These are phyloP conservation scores for Eristalinus aeneus DNA, from an alignment of 2,888 invertebrate species.

Conservation along the genomic window DNA sequence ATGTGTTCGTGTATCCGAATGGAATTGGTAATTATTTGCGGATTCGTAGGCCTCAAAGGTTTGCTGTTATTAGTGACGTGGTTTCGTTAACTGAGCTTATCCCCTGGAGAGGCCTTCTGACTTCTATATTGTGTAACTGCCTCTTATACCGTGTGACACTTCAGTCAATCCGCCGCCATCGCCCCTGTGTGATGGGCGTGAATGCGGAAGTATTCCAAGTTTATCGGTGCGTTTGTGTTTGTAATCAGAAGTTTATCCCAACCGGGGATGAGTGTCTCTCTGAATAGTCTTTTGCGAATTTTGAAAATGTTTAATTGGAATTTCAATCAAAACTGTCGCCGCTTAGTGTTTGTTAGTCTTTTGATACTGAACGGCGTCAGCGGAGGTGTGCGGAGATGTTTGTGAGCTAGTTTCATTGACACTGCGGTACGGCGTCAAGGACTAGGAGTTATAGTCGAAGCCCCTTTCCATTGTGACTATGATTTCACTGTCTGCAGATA, in stretches of 20 bases:
- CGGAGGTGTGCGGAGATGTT: too few relatives aligned
- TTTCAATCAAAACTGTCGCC: background rate
- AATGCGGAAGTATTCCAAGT: slow-evolving; percentile 6
- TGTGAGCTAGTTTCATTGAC: too few relatives aligned
- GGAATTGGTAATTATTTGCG: slow-evolving; percentile 66
- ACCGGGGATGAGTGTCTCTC: background rate
- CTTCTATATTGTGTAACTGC: background rate
- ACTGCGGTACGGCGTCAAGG: too few relatives aligned
- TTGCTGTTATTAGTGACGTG: slow-evolving; percentile 62
- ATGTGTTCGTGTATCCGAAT: slow-evolving; percentile 10
- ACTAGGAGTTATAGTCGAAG: too few relatives aligned
- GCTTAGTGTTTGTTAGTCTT: background rate
- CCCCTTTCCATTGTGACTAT: too few relatives aligned
- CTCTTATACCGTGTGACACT: slow-evolving; percentile 42
- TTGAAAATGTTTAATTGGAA: background rate
- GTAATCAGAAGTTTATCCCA: background rate
- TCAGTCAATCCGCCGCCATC: slow-evolving; percentile 10
- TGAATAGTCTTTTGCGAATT: background rate
- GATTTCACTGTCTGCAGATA: too few relatives aligned
- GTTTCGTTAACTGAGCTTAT: slow-evolving; percentile 60
- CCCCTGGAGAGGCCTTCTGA: slow-evolving; percentile 23
- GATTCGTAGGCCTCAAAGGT: slow-evolving; percentile 53
- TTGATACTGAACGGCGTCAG: background rate
- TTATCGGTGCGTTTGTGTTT: background rate
- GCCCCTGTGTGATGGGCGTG: background rate